These are phyloP conservation scores for Catostylus mosaicus DNA, from an alignment of 30 jellyfish, hydroid and myxozoan species.

Conservation along the genomic window DNA sequence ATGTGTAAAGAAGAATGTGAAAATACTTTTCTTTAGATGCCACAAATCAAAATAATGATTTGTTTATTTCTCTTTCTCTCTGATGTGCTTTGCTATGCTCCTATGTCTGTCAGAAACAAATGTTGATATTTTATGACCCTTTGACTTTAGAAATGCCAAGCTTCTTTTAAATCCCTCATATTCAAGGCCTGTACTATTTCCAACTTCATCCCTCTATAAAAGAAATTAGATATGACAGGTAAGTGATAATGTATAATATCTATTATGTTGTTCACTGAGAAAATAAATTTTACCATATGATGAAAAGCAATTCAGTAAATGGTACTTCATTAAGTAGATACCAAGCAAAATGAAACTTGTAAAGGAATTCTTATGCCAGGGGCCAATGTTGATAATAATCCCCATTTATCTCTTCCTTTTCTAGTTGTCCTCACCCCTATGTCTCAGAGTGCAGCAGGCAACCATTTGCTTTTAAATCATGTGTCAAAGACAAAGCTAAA, in stretches of 20 bases:
- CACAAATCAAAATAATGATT: constrained; percentile 56
- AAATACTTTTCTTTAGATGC: constrained; percentile 63
- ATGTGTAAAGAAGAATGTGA: background rate
- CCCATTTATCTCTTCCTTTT: background rate
- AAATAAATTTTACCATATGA: too few species aligned
- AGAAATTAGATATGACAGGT: background rate
- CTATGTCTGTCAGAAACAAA: constrained; percentile 36
- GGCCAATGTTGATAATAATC: background rate
- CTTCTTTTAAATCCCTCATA: constrained; percentile 9
- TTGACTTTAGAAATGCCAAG: background rate
- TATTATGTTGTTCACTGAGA: too few species aligned
- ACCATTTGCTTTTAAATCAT: background rate
- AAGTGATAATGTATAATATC: too few species aligned
- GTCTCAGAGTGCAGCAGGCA: background rate
- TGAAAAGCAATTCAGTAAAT: too few species aligned
- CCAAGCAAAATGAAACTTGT: background rate
- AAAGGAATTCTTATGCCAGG: background rate
- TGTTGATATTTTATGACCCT: background rate
- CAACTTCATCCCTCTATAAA: background rate
- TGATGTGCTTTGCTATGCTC: constrained; percentile 27
- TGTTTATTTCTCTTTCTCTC: constrained; percentile 21
- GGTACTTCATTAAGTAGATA: too few species aligned
- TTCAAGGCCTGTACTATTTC: constrained; percentile 11
- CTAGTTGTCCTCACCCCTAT: background rate
- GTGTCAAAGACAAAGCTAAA: background rate